These are phyloP conservation scores for Penaeus indicus DNA, from an alignment of 1,140 invertebrate genomes.

Conservation along the genomic window DNA sequence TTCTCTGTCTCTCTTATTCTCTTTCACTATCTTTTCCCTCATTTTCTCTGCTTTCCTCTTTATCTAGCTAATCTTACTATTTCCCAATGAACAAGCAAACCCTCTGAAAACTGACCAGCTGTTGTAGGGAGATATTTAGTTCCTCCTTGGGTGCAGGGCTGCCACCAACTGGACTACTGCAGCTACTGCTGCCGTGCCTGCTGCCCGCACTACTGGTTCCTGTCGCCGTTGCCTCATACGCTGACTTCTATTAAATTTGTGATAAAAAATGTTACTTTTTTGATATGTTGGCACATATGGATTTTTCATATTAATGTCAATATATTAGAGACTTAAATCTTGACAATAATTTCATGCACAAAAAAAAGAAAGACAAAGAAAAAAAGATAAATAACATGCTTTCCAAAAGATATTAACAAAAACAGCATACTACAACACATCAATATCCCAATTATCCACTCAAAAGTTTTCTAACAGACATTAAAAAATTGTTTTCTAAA, in stretches of 20 bases:
- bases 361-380: not conserved
- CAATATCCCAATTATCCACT: too few relatives aligned
- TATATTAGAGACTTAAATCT: not conserved
- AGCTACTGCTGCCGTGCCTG: constrained; percentile 56
- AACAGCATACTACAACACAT: too few relatives aligned
- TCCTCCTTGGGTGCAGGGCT: constrained; percentile 61
- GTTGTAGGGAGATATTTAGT: constrained; percentile 56
- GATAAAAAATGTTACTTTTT: too few relatives aligned
- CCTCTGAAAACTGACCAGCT: constrained; percentile 41
- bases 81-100: not conserved
- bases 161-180: constrained; percentile 59
- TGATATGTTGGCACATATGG: not conserved
- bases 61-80: not conserved
- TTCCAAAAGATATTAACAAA: too few relatives aligned
- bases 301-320: not conserved
- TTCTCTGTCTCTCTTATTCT: too few relatives aligned
- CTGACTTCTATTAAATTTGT: constrained; percentile 45
- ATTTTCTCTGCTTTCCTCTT: too few relatives aligned
- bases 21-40: too few relatives aligned
- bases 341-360: too few relatives aligned
- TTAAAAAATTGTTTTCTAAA: too few relatives aligned
- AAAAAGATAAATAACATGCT: not conserved
- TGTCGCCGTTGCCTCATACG: constrained; percentile 50
- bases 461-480: too few relatives aligned
- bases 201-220: constrained; percentile 49